Evolutionary conservation across 2,888 invertebrate species (phyloP).

Genomic region (Hydraecia micacea): DNA sequence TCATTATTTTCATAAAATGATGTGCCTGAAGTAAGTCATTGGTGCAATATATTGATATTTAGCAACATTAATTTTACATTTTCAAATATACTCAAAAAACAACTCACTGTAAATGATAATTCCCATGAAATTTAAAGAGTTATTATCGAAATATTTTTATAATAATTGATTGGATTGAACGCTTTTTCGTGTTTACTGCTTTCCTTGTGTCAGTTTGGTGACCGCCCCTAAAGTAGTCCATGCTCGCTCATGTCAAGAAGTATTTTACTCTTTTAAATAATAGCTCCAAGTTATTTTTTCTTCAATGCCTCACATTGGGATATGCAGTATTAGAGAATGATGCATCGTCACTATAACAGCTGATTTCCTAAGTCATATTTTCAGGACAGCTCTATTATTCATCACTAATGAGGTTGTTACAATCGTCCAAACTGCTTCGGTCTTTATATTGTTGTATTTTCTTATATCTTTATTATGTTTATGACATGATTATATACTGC

Average conservation of each 20-base stretch:
- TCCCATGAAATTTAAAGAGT: conserved; percentile 80
- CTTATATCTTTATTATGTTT: conserved; percentile 50
- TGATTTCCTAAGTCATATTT: conserved; percentile 89
- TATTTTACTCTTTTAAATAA: conserved; percentile 88
- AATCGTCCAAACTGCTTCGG: conserved; percentile 86
- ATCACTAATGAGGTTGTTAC: conserved; percentile 86
- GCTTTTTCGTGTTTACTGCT: conserved; percentile 91
- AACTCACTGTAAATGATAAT: conserved; percentile 86
- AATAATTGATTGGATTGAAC: conserved; percentile 91
- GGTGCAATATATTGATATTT: conserved; percentile 74
- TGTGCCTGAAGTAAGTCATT: conserved; percentile 76
- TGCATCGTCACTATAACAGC: conserved; percentile 90
- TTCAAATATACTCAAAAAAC: conserved; percentile 89
- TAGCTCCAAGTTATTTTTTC: conserved; percentile 88
- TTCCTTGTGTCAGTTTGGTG: conserved; percentile 91
- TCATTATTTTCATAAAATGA: conserved; percentile 4
- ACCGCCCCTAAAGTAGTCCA: conserved; percentile 90
- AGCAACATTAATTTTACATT: conserved; percentile 78
- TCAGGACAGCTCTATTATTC: conserved; percentile 90
- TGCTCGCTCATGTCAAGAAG: conserved; percentile 89
- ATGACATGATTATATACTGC: conserved; percentile 61
- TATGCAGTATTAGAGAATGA: conserved; percentile 90
- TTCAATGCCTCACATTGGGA: conserved; percentile 89
- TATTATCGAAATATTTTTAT: conserved; percentile 85
- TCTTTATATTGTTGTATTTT: conserved; percentile 60